Base-by-base conservation (phyloP, 2,113 vertebrate genomes). In the Pachyramphus minor region DNA sequence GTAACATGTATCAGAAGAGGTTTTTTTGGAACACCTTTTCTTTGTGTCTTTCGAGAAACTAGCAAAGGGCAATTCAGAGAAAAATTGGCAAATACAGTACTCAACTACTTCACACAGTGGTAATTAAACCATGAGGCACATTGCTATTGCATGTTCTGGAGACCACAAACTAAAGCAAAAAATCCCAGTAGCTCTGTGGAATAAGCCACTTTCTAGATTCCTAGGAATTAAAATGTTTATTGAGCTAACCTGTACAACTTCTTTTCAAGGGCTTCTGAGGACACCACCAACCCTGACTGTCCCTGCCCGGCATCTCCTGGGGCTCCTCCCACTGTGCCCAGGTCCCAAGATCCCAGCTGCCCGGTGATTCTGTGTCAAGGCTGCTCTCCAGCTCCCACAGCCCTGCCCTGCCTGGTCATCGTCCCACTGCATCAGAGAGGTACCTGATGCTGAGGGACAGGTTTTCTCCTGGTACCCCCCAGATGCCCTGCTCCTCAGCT, bases 361-460 rank as follows among this genome's bases (percentile, higher is more conserved):
- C 33, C 42, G 62, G 12, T 0, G 5, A 55, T 6, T 17, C 16
- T 31, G 23, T 39, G 89, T 37, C 28, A 81, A n/a, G 33, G n/a
- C 39, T 23, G 3, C 4, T 60, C 22, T 84, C 33, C 45, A 58
- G 53, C n/a, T 86, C 25, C 24, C 28, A 25, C 28, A 64, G n/a
- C 45, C 41, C n/a, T 88, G 39, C 27, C 24, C 58, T 66, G 59
- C 3, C 5, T 0, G 2, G 25, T 23, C 35, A 14, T 3, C 4
- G 50, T 27, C 8, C 42, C 0, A 0, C n/a, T 63, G 59, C 18
- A 42, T 23, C 30, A 28, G 20, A 41, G 35, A 47, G 19, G 19
- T 72, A 45, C 33, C 18, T 7, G 5, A 35, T 72, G 31, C 49
- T 53, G 7, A 27, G 31, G 39, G 27, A 44, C 59, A 35, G 31